phyloP scores from a whole-genome alignment of 2,888 invertebrate genomes.

The Ormyrus nitidulus region DNA sequence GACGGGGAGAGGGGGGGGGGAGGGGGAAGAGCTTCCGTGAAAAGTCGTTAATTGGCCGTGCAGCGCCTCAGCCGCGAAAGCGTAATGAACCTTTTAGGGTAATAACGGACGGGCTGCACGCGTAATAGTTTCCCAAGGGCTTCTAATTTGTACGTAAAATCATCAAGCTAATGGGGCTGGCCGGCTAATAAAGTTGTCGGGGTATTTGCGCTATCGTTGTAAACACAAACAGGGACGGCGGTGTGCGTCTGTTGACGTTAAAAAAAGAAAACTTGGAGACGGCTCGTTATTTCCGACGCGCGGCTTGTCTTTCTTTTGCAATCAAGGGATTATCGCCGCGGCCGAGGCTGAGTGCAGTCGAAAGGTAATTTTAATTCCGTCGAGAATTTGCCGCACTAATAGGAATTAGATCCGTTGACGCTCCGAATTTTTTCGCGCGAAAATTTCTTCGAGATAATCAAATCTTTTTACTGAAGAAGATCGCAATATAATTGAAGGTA shows the following conservation, averaged over 20 bases:
- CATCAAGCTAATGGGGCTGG: conserved; percentile 61
- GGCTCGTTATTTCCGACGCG: no score
- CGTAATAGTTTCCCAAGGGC: conserved; percentile 61
- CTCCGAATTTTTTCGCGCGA: no score
- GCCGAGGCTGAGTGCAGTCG: no score
- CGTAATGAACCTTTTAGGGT: conserved; percentile 57
- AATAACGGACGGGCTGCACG: conserved; percentile 47
- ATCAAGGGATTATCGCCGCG: no score
- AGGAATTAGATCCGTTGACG: no score
- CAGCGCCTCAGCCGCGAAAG: conserved; percentile 29
- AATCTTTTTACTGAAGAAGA: no score
- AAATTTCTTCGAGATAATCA: no score
- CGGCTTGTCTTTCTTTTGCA: no score
- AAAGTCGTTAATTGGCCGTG: conserved; percentile 13
- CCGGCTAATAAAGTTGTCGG: conserved; percentile 59
- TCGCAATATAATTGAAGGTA: no score
- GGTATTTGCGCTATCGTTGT: conserved; percentile 56
- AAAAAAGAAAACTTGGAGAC: not conserved
- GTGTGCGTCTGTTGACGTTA: conserved; percentile 13
- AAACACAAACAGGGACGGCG: not conserved
- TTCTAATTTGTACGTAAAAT: conserved; percentile 62
- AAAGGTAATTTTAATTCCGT: no score
- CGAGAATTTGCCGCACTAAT: no score
- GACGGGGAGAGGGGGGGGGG: not conserved
- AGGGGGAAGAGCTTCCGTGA: not conserved